Evolutionary conservation across 2,113 vertebrate species (phyloP).

Genomic region (Phalacrocorax carbo): DNA sequence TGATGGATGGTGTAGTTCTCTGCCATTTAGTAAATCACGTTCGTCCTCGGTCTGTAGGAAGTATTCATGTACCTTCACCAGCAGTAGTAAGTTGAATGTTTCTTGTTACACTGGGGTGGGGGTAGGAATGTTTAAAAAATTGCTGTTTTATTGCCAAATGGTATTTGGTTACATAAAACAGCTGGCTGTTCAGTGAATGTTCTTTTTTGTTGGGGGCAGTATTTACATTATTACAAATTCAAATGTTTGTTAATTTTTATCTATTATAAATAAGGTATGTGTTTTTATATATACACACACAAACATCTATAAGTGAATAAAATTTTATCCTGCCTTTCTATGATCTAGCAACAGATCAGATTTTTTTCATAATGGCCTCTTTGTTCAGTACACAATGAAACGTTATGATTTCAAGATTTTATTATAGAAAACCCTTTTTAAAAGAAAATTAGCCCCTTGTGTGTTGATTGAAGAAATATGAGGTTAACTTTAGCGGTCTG

Average conservation of each 20-base stretch:
- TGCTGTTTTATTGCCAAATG: background rate
- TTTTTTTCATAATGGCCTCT: background rate
- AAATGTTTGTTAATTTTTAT: background rate
- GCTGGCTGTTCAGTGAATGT: background rate
- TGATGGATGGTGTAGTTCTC: conserved; percentile 94
- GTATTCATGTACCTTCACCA: conserved; percentile 93
- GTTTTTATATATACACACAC: fast-evolving
- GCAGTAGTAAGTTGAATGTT: conserved; percentile 83
- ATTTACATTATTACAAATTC: background rate
- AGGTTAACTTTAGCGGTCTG: background rate
- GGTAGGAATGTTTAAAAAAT: background rate
- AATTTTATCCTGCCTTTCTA: background rate
- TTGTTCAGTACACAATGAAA: background rate
- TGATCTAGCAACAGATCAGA: background rate
- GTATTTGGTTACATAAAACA: background rate
- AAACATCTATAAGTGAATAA: background rate
- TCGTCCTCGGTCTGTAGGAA: conserved; percentile 87
- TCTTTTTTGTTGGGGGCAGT: background rate
- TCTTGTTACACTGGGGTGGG: background rate
- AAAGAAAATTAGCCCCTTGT: background rate
- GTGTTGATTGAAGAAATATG: background rate
- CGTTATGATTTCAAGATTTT: background rate
- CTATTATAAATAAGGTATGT: background rate
- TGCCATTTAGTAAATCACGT: conserved; percentile 94
- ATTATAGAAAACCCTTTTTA: background rate